Percentiles rank a stretch among this genome's conserved stretches.
Conservation (phyloP, 2,797 vertebrate species). For the Champsocephalus esox region DNA sequence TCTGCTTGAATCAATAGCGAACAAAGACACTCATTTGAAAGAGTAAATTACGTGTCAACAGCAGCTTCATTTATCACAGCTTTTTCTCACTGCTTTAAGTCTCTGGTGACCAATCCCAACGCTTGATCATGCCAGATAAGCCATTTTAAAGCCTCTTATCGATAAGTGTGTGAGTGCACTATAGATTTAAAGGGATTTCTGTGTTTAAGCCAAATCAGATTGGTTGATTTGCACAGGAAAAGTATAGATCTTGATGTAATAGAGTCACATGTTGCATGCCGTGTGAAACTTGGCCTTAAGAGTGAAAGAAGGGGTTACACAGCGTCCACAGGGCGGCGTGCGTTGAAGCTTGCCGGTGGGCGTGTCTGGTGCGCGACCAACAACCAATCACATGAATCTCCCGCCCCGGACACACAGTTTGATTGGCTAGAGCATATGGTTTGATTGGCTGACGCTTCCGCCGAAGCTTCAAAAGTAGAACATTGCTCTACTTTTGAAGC, state of each 20-base stretch:
- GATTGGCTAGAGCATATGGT: too few relatives aligned
- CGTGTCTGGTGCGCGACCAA: too few relatives aligned
- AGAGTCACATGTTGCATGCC: slow-evolving; percentile 16
- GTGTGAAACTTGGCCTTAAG: slow-evolving; percentile 24
- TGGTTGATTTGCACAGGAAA: neutral
- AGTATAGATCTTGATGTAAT: neutral
- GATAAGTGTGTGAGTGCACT: neutral
- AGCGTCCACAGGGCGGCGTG: too few relatives aligned
- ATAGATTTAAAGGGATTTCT: slow-evolving; percentile 13
- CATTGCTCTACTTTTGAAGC: too few relatives aligned
- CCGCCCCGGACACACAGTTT: too few relatives aligned
- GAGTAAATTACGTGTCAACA: slow-evolving; percentile 20
- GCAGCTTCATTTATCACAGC: slow-evolving; percentile 20
- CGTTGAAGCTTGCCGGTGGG: too few relatives aligned
- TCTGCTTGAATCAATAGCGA: slow-evolving; percentile 56
- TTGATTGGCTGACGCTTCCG: too few relatives aligned
- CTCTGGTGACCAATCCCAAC: slow-evolving; percentile 21
- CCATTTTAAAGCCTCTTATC: neutral
- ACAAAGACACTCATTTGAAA: slow-evolving; percentile 41
- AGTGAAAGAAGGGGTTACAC: neutral
- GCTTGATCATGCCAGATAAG: slow-evolving; percentile 5
- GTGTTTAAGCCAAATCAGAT: neutral
- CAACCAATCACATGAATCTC: too few relatives aligned
- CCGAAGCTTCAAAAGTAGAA: too few relatives aligned
- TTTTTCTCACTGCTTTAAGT: slow-evolving; percentile 4